Percentiles rank a stretch among this genome's conserved stretches.
Conservation (phyloP, 2,888 invertebrate genomes). For the Hoplodrina ambigua region DNA sequence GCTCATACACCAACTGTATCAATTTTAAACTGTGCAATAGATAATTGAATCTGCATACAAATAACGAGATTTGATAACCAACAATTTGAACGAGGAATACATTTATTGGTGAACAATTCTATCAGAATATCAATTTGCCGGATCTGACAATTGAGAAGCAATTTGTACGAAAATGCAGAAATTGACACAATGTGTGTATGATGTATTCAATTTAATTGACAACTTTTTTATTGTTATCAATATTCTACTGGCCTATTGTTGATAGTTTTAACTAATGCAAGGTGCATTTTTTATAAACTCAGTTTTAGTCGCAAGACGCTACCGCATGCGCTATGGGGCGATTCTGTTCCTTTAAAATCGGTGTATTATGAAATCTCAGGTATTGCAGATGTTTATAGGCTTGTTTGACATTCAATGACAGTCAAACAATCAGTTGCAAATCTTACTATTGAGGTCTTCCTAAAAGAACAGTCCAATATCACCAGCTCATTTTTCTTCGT, state of each 20-base stretch:
- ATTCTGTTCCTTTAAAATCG: too few relatives aligned
- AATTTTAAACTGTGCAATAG: slow-evolving; percentile 31
- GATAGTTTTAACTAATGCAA: not conserved
- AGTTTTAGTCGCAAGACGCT: too few relatives aligned
- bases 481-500: too few relatives aligned
- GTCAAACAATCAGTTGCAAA: too few relatives aligned
- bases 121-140: slow-evolving; percentile 7
- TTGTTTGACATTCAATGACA: too few relatives aligned
- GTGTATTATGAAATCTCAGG: too few relatives aligned
- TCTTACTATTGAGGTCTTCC: not conserved
- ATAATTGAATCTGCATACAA: slow-evolving; percentile 41
- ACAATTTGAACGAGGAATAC: slow-evolving; percentile 20
- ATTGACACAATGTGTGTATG: not conserved
- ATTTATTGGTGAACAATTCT: slow-evolving; percentile 12
- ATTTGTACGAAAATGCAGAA: slow-evolving; percentile 10
- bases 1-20: slow-evolving; percentile 4
- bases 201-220: not conserved
- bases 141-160: slow-evolving; percentile 23
- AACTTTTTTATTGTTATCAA: not conserved
- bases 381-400: too few relatives aligned
- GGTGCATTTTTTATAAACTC: too few relatives aligned
- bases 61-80: slow-evolving; percentile 21
- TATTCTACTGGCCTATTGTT: not conserved
- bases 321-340: too few relatives aligned
- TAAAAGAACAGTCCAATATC: too few relatives aligned